Evolutionary conservation across 2,113 vertebrate genomes (phyloP).

Genomic region (Electrona antarctica): DNA sequence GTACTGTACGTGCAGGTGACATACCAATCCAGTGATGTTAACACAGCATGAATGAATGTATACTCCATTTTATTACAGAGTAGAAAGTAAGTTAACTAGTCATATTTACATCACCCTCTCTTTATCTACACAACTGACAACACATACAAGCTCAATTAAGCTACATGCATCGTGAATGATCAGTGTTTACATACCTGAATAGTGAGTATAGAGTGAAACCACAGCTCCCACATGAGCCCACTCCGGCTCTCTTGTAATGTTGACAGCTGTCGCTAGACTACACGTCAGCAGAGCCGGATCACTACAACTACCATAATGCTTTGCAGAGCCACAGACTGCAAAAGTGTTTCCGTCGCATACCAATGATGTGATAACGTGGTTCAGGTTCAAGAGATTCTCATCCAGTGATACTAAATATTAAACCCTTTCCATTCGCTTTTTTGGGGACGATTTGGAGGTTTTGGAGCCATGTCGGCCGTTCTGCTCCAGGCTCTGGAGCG

Average conservation of each 20-base stretch:
- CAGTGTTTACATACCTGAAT: background rate
- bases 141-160: background rate
- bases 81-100: no score
- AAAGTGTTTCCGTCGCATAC: slow-evolving; percentile 60
- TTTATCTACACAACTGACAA: background rate
- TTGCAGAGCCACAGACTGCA: background rate
- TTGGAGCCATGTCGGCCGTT: slow-evolving; percentile 85
- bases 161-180: background rate
- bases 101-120: no score
- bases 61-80: no score
- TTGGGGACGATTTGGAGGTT: background rate
- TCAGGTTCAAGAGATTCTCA: no score
- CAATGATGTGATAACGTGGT: slow-evolving; percentile 9
- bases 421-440: background rate
- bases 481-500: slow-evolving; percentile 90
- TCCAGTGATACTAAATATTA: no score
- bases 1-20: no score
- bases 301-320: slow-evolving; percentile 21
- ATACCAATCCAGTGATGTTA: no score
- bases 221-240: background rate
- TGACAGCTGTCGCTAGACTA: slow-evolving; percentile 28
- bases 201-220: background rate
- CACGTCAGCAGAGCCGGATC: slow-evolving; percentile 43
- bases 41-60: no score
- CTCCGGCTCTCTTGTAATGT: background rate